phyloP scores from a whole-genome alignment of 2,888 invertebrate genomes.

The Caenorhabditis sinica region DNA sequence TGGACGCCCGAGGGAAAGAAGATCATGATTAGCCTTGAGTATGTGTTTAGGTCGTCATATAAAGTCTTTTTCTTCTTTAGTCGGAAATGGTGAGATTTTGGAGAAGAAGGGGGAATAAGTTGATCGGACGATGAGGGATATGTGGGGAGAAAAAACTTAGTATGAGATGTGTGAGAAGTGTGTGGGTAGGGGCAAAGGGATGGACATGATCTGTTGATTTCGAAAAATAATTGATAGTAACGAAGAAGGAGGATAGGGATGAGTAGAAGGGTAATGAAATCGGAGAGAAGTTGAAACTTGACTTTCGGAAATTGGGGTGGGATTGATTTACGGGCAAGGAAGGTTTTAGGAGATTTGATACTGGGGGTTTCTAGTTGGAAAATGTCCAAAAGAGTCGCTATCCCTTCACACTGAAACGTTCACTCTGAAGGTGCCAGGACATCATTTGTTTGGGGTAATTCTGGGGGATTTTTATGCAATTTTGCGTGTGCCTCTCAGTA shows the following conservation, averaged over 20 bases:
- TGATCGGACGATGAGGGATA: conserved; percentile 58
- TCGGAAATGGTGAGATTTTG: conserved; percentile 35
- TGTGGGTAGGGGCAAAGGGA: neutral
- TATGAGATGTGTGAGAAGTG: conserved; percentile 24
- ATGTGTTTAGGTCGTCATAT: conserved; percentile 33
- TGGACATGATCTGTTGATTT: conserved; percentile 37
- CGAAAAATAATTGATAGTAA: conserved; percentile 9
- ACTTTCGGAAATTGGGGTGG: neutral
- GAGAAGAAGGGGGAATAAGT: conserved; percentile 15
- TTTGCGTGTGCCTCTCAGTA: too few species aligned
- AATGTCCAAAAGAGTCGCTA: too few species aligned
- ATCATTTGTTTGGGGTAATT: too few species aligned
- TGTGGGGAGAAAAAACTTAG: conserved; percentile 43
- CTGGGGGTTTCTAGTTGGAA: too few species aligned
- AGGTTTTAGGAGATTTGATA: neutral
- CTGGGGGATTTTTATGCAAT: too few species aligned
- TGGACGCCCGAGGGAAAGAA: conserved; percentile 3
- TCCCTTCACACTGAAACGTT: too few species aligned
- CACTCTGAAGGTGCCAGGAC: too few species aligned
- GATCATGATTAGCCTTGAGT: conserved; percentile 46
- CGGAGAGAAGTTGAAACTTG: conserved; percentile 10
- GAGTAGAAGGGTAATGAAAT: neutral
- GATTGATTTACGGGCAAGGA: neutral
- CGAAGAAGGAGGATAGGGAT: neutral
- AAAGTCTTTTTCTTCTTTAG: neutral